These are phyloP conservation scores for Actias luna DNA, from an alignment of 2,888 invertebrate genomes.

Conservation along the genomic window DNA sequence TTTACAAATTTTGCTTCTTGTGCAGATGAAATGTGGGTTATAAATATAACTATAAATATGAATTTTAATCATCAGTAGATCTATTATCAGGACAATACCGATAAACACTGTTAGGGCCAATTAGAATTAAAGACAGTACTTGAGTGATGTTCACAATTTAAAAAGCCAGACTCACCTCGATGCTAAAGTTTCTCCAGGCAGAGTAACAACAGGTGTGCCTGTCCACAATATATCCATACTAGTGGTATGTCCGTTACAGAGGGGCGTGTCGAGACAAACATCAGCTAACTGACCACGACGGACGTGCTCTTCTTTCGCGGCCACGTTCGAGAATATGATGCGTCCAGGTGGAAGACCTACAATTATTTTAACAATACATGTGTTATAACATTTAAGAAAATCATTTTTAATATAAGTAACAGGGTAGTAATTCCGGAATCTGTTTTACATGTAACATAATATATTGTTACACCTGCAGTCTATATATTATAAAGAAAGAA, in stretches of 20 bases:
- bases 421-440: too few species aligned
- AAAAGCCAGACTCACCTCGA: slow-evolving; percentile 74
- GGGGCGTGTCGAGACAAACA: slow-evolving; percentile 98
- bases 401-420: slow-evolving; percentile 29
- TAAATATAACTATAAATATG: too few species aligned
- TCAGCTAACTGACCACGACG: slow-evolving; percentile 98
- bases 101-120: too few species aligned
- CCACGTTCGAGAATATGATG: slow-evolving; percentile 98
- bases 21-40: too few species aligned
- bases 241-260: slow-evolving; percentile 99
- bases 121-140: too few species aligned
- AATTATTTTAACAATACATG: slow-evolving; percentile 35
- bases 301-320: slow-evolving; percentile 99
- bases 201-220: slow-evolving; percentile 98
- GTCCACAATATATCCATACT: slow-evolving; percentile 99
- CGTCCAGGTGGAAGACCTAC: slow-evolving; percentile 87
- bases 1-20: too few species aligned
- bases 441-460: too few species aligned
- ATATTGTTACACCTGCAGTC: too few species aligned
- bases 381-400: background rate
- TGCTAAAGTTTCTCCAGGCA: slow-evolving; percentile 93
- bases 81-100: too few species aligned
- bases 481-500: too few species aligned
- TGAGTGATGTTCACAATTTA: background rate
- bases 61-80: too few species aligned